Conservation (phyloP, 2,888 invertebrate species). For the Morpho deidamia region DNA sequence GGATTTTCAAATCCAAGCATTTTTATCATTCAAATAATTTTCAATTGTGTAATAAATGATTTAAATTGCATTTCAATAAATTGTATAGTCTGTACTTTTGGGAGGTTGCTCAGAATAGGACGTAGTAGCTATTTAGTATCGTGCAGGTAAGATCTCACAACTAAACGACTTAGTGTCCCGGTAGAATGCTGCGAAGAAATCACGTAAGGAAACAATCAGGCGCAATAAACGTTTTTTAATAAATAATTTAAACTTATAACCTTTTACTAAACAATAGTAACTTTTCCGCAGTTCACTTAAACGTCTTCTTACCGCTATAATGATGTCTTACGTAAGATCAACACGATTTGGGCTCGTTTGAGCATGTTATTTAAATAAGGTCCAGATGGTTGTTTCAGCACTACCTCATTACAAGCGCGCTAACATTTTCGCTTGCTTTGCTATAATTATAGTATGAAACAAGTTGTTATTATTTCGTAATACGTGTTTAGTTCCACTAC, state of each 20-base stretch:
- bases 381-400: background rate
- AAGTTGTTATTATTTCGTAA: background rate
- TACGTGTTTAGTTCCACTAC: background rate
- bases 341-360: slow-evolving; percentile 4
- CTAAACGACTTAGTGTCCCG: no score
- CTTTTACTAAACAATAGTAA: slow-evolving; percentile 6
- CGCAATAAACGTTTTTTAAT: no score
- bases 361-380: slow-evolving; percentile 10
- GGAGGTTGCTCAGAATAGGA: no score
- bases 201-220: no score
- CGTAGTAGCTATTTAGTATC: no score
- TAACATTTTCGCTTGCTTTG: slow-evolving; percentile 8
- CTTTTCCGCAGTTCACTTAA: slow-evolving; percentile 2
- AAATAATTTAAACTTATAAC: background rate
- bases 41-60: no score
- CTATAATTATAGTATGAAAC: slow-evolving; percentile 1
- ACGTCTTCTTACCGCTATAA: slow-evolving; percentile 5
- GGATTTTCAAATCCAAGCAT: no score
- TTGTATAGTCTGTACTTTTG: no score
- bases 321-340: slow-evolving; percentile 9
- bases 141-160: no score
- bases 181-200: no score
- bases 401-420: slow-evolving; percentile 8
- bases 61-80: no score
- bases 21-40: no score